Percentiles rank a stretch among this genome's conserved stretches.
Evolutionary conservation across 1,140 invertebrate genomes (phyloP).

Genomic region (Megalopta genalis): DNA sequence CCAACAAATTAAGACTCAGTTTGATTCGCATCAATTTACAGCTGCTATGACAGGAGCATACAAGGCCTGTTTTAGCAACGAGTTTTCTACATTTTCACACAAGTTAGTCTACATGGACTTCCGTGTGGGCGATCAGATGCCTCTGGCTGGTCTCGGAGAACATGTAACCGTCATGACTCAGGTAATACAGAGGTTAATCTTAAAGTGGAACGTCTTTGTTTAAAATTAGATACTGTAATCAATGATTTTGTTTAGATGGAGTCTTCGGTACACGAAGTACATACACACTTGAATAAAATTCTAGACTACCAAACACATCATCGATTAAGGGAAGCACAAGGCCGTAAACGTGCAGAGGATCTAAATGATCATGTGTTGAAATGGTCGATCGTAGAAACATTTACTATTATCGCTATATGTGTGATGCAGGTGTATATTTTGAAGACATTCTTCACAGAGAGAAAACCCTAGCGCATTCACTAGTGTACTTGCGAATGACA

Average conservation of each 20-base stretch:
- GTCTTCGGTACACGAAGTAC: conserved; percentile 92
- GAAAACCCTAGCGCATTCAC: conserved; percentile 81
- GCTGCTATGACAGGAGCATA: conserved; percentile 89
- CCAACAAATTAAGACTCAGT: conserved; percentile 95
- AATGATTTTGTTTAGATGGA: conserved; percentile 88
- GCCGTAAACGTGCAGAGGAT: conserved; percentile 96
- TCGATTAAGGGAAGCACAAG: conserved; percentile 94
- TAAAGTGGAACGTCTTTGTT: too few species aligned
- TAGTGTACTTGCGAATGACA: conserved; percentile 45
- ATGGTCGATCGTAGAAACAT: conserved; percentile 95
- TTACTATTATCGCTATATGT: conserved; percentile 90
- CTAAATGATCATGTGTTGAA: conserved; percentile 95
- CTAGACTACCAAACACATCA: conserved; percentile 98
- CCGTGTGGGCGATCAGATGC: conserved; percentile 94
- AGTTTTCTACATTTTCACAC: conserved; percentile 99
- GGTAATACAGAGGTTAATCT: conserved; percentile 80
- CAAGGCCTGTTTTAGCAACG: conserved; percentile 98
- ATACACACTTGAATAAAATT: conserved; percentile 92
- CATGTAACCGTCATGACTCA: conserved; percentile 97
- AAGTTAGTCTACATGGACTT: conserved; percentile 99
- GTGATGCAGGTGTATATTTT: conserved; percentile 95
- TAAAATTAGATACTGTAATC: too few species aligned
- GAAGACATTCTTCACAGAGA: conserved; percentile 97
- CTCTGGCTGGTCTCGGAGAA: conserved; percentile 91
- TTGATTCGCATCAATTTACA: conserved; percentile 94